phyloP scores from a whole-genome alignment of 2,888 invertebrate species.

The Criorhina ranunculi region DNA sequence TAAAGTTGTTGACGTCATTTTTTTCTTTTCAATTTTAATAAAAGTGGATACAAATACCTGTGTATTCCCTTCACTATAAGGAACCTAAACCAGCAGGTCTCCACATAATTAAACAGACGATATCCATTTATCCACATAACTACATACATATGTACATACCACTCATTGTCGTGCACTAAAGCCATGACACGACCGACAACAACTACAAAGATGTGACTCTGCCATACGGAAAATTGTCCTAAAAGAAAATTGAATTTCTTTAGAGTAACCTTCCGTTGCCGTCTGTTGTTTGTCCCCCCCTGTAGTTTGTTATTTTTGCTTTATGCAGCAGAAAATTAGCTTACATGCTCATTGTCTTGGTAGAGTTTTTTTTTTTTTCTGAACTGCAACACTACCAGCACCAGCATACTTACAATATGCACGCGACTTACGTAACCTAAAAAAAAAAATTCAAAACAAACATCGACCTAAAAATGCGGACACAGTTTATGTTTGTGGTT shows the following conservation, averaged over 20 bases:
- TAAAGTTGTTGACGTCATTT: conserved; percentile 25
- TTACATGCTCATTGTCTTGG: conserved; percentile 44
- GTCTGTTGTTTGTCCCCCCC: background rate
- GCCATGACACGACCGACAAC: background rate
- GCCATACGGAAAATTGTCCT: conserved; percentile 25
- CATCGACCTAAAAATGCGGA: conserved; percentile 39
- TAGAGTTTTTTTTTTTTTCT: conserved; percentile 2
- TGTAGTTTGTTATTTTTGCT: conserved; percentile 30
- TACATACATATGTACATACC: background rate
- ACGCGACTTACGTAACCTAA: conserved; percentile 29
- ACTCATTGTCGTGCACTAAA: background rate
- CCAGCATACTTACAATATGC: background rate
- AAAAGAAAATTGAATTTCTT: conserved; percentile 43
- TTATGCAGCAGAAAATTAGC: conserved; percentile 58
- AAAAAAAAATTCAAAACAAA: conserved; percentile 29
- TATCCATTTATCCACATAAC: conserved; percentile 16
- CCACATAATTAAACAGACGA: conserved; percentile 22
- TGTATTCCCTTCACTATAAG: background rate
- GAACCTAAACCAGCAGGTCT: conserved; percentile 24
- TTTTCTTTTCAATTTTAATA: background rate
- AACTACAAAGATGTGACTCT: background rate
- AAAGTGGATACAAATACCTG: background rate
- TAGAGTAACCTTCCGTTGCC: background rate
- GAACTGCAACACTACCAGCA: conserved; percentile 1
- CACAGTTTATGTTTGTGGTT: conserved; percentile 11